Base-by-base conservation (phyloP, 2,888 invertebrate species). In the Pherbina coryleti region DNA sequence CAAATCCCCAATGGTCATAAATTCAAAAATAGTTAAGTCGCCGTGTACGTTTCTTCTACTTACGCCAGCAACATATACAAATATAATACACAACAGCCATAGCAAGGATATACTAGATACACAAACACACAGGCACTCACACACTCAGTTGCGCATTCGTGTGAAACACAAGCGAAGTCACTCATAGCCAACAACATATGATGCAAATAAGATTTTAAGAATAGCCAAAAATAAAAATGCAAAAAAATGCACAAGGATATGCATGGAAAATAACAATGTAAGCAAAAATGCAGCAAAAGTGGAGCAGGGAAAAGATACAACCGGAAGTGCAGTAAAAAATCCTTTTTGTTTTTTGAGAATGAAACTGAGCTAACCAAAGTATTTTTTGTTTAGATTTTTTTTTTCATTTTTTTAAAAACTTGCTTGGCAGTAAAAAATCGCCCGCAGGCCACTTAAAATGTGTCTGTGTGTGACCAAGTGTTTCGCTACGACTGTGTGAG, bases 1-100 rank as follows among this genome's bases (percentile, higher is more conserved):
- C 79, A 79, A 81, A 80, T 81, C 87, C 87, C 86, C 85, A 86
- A 85, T 85, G 86, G 86, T 84, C 86, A 85, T 87, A 87, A 86
- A 87, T 87, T 87, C 84, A 80, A 78, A 83, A 83, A 83, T 83
- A 83, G 81, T 83, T 83, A 82, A 84, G 82, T 81, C 82, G 82
- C 81, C 82, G 82, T 80, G 79, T 78, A 81, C 81, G 80, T 79
- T 82, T 73, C 73, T 78, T 78, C 51, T n/a, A n/a, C n/a, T 67
- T 75, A 57, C 57, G 11, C 44, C 51, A 51, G 44, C 37, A 22
- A 69, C 14, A 60, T 7, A 9, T 53, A 55, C 37, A 51, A n/a
- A 37, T 31, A 76, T 5, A 44, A n/a, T 37, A 67, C 62, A 77
- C 57, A 73, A 74, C 73, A 74, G 37, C 17, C 44, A 72, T 4